Percentiles rank a stretch among this genome's conserved stretches.
These are phyloP conservation scores for Sus scrofa DNA, from an alignment of 2,113 vertebrate species.

Conservation along the genomic window DNA sequence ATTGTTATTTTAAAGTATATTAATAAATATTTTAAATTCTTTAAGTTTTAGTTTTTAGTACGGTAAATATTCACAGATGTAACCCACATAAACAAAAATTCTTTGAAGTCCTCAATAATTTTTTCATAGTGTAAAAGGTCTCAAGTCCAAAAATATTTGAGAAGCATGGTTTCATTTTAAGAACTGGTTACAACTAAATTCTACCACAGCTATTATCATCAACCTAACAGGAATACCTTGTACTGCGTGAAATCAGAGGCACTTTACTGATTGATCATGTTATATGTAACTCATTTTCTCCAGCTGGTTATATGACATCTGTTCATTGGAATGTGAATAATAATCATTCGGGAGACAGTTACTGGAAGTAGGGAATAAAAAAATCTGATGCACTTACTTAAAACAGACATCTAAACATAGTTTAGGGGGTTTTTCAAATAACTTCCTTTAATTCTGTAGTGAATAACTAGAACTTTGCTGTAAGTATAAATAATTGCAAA, in stretches of 20 bases:
- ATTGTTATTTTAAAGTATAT: not conserved
- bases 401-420: conserved; percentile 1
- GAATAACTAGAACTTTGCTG: not conserved
- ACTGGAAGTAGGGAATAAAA: not conserved
- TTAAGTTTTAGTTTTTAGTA: not conserved
- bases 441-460: not conserved
- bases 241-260: not conserved
- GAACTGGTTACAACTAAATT: not conserved
- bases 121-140: not conserved
- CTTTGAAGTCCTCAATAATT: conserved; percentile 44
- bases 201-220: not conserved
- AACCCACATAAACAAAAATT: not conserved
- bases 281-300: conserved; percentile 2
- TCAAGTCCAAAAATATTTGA: not conserved
- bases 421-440: not conserved
- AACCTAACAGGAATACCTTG: not conserved
- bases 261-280: not conserved
- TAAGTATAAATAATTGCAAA: not conserved
- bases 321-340: not conserved
- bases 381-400: not conserved
- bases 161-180: conserved; percentile 19
- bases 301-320: not conserved
- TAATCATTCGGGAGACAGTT: conserved; percentile 1
- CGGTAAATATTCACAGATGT: not conserved
- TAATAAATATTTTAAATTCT: not conserved